Evolutionary conservation across 2,888 invertebrate species (phyloP), one percentile per base, ranked within the genome.

Genomic region (Campaea margaritaria): DNA sequence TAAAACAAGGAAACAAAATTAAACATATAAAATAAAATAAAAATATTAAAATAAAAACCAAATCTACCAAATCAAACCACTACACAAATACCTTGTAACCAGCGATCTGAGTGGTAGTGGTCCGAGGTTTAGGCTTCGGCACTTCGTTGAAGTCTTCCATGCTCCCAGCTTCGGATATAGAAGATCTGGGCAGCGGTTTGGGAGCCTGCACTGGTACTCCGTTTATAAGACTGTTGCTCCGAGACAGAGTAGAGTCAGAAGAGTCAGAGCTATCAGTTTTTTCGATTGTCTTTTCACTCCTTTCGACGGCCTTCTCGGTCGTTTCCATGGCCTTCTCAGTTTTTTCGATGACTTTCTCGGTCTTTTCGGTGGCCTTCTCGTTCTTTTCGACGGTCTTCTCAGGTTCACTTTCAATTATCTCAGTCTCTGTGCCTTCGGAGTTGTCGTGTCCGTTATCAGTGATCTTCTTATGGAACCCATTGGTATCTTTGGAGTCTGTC

Each of bases 161-260:
- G 0, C 91, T 82, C 0, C 93, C 93, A 0, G 93, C 93, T 74
- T 96, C 96, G 0, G 96, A 95, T 57, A 97, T 93, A 12, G 96
- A 96, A 0, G 96, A 95, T 72, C 97, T 93, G 0, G 97, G 97
- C 87, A 97, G 89, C 12, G 97, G 97, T 81, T 96, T 97, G 0
- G 97, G 97, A 0, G 96, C 81, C 46, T 94, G 93, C 0, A 87
- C 77, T 5, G 86, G 89, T 34, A 78, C 74, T 0, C 91, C 91
- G 43, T 93, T 93, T 7, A 89, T 82, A 60, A 87, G 72, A 72
- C 89, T 88, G 56, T 88, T 87, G 65, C 91, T 91, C 16, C 91
- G 79, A 0, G 90, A 90, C 4, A 90, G 53, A 10, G 82, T 79
- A 1, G 70, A 68, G 58, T 90, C 89, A 0, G 76, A 72, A 0